Percentiles rank a stretch among this genome's conserved stretches.
Evolutionary conservation across 2,888 invertebrate genomes (phyloP).

Genomic region (Melinopterus prodromus): DNA sequence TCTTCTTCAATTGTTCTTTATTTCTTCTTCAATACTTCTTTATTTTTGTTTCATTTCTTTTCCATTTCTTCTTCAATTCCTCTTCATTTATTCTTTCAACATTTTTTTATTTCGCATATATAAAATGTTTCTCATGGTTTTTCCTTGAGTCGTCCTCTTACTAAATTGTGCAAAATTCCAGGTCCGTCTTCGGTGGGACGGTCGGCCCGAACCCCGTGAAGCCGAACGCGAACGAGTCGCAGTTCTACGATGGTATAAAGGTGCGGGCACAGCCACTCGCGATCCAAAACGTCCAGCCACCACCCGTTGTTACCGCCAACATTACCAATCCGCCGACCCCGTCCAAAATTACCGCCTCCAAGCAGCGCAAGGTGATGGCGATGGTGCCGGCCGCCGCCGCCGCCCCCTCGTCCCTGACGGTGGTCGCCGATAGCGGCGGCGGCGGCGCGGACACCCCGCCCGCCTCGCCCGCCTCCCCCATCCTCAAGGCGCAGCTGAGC

Average conservation of each 20-base stretch:
- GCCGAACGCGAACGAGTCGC: conserved; percentile 63
- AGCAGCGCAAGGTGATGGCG: conserved; percentile 43
- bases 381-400: conserved; percentile 38
- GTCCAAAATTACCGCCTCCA: conserved; percentile 40
- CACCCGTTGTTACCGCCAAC: conserved; percentile 40
- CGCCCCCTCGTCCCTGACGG: conserved; percentile 49
- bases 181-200: conserved; percentile 83
- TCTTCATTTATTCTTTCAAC: no score
- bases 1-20: no score
- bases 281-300: conserved; percentile 60
- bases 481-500: conserved; percentile 85
- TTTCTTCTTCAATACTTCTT: no score
- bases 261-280: conserved; percentile 69
- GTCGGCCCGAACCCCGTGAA: conserved; percentile 82
- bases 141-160: not conserved
- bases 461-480: conserved; percentile 77
- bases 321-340: conserved; percentile 37
- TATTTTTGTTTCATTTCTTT: no score
- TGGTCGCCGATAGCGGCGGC: conserved; percentile 35
- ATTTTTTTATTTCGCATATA: no score
- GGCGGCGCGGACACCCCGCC: conserved; percentile 50
- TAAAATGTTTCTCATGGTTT: no score
- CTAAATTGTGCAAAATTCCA: conserved; percentile 50
- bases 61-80: no score
- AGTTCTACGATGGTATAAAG: conserved; percentile 75